Conservation (phyloP, 2,113 vertebrate genomes). For the Amphiprion percula region DNA sequence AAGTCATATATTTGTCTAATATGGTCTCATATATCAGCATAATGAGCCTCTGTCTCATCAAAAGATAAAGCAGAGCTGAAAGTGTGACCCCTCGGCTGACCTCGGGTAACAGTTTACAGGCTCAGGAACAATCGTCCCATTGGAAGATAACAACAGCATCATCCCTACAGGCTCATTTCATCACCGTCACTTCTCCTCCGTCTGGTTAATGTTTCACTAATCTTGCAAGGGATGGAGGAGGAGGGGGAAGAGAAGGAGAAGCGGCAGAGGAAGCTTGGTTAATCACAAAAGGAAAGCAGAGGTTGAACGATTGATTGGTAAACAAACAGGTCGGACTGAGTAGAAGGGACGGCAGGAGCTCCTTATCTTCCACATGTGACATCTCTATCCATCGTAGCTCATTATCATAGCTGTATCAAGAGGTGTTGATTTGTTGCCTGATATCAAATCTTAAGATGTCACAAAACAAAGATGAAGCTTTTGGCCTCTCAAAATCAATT, state of each 20-base stretch:
- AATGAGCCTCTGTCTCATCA: slow-evolving; percentile 69
- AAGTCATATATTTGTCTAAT: slow-evolving; percentile 58
- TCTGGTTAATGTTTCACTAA: slow-evolving; percentile 85
- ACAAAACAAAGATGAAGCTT: not conserved
- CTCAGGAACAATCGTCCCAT: slow-evolving; percentile 77
- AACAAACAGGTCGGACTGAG: slow-evolving; percentile 74
- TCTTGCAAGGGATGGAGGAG: slow-evolving; percentile 42
- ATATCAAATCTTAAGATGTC: slow-evolving; percentile 19
- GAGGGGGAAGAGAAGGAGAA: slow-evolving; percentile 41
- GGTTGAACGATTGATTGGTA: slow-evolving; percentile 79
- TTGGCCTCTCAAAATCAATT: not conserved
- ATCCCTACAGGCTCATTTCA: slow-evolving; percentile 79
- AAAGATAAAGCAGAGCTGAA: slow-evolving; percentile 66
- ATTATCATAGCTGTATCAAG: slow-evolving; percentile 64
- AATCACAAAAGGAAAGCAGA: slow-evolving; percentile 77
- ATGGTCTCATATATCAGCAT: slow-evolving; percentile 71
- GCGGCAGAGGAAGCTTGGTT: slow-evolving; percentile 67
- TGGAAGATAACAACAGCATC: slow-evolving; percentile 77
- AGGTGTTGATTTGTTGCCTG: slow-evolving; percentile 17
- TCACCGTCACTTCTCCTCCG: slow-evolving; percentile 76
- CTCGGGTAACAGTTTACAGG: slow-evolving; percentile 78
- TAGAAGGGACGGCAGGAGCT: slow-evolving; percentile 47
- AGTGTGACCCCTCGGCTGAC: slow-evolving; percentile 79
- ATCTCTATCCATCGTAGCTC: slow-evolving; percentile 73
- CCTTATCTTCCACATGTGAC: slow-evolving; percentile 71